phyloP scores from a whole-genome alignment of 2,113 vertebrate species.

The Tetrax tetrax region DNA sequence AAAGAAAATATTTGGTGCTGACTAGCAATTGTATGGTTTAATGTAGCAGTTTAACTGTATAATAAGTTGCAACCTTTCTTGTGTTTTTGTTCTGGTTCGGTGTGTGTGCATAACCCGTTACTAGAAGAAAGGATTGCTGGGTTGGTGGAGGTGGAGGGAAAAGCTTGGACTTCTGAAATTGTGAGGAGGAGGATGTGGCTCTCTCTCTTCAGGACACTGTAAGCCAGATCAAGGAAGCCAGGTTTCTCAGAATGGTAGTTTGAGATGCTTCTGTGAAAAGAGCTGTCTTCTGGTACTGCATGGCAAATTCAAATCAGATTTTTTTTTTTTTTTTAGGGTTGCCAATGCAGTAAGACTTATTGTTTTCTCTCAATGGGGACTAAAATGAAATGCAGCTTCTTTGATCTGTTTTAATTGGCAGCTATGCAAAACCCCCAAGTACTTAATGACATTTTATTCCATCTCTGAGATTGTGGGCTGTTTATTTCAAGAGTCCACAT shows the following conservation, averaged over 20 bases:
- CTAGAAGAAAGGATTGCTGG: rapidly evolving
- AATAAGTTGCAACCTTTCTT: background rate
- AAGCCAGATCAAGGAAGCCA: background rate
- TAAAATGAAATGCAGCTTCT: background rate
- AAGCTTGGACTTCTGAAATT: background rate
- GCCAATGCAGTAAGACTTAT: background rate
- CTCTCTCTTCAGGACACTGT: background rate
- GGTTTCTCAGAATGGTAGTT: rapidly evolving
- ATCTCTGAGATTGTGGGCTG: background rate
- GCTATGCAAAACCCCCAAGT: background rate
- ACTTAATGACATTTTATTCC: background rate
- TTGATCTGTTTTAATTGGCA: background rate
- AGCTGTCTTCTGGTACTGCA: background rate
- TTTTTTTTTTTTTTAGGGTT: background rate
- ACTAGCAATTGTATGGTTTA: background rate
- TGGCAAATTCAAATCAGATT: background rate
- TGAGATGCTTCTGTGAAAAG: background rate
- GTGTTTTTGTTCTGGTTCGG: background rate
- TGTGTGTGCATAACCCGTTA: rapidly evolving
- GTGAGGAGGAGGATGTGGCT: background rate
- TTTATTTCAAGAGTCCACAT: background rate
- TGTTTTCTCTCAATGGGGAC: background rate
- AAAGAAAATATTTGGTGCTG: background rate
- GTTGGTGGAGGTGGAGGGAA: background rate
- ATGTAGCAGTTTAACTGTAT: rapidly evolving